Evolutionary conservation across 2,888 invertebrate species (phyloP).

Genomic region (Ceriagrion tenellum): DNA sequence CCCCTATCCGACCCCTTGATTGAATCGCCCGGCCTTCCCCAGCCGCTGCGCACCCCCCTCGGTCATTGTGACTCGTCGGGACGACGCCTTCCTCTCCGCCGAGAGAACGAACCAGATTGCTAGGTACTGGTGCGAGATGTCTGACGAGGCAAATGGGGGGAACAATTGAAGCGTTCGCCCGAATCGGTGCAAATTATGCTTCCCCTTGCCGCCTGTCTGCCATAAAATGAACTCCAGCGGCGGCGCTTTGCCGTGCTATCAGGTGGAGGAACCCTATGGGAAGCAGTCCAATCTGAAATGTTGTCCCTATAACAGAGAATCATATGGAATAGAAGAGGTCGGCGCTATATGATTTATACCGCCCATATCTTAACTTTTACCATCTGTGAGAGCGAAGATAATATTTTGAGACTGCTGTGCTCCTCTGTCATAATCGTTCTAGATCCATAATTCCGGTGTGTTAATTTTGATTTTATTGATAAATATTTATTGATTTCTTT

Average conservation of each 20-base stretch:
- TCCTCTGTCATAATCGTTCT: no score
- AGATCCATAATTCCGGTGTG: no score
- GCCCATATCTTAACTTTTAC: no score
- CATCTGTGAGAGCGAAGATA: no score
- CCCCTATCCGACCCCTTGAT: neutral
- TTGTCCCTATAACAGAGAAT: no score
- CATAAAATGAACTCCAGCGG: neutral
- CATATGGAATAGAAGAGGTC: no score
- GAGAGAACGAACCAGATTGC: neutral
- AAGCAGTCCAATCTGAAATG: no score
- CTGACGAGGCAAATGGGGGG: neutral
- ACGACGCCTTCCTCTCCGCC: neutral
- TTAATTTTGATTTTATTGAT: no score
- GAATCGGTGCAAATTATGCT: neutral
- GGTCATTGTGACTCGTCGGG: neutral
- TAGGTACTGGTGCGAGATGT: neutral
- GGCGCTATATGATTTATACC: no score
- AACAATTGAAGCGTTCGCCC: neutral
- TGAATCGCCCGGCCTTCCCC: neutral
- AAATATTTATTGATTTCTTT: no score
- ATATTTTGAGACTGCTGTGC: no score
- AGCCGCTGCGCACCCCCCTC: neutral
- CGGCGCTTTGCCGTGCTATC: neutral
- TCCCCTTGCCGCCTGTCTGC: neutral
- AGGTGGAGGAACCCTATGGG: neutral